A percentile compares a stretch with the other conserved stretches of the same genome.
Evolutionary conservation across 2,888 invertebrate genomes (phyloP).

Genomic region (Drosophila leonis): DNA sequence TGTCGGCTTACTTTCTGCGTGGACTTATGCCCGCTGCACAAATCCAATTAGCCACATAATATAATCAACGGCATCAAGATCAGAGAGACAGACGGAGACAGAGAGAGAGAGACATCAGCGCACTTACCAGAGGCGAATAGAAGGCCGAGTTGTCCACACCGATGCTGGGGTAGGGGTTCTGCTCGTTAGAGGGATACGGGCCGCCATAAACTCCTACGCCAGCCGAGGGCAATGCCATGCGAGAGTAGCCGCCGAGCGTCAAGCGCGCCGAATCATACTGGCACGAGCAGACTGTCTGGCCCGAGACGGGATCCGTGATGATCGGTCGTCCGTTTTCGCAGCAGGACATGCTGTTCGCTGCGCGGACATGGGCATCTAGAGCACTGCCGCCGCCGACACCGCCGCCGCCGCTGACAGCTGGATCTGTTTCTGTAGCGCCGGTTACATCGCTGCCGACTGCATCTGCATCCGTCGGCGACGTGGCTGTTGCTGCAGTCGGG

Average conservation of each 20-base stretch:
- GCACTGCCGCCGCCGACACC: constrained; percentile 37
- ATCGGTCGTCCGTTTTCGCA: constrained; percentile 96
- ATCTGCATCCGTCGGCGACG: constrained; percentile 58
- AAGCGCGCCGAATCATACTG: constrained; percentile 96
- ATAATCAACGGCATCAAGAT: constrained; percentile 13
- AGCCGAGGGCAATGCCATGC: constrained; percentile 89
- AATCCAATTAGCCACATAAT: constrained; percentile 71
- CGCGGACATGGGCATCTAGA: constrained; percentile 53
- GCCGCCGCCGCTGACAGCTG: constrained; percentile 16
- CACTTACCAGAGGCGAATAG: constrained; percentile 97
- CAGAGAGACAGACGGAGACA: background rate
- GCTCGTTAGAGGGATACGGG: constrained; percentile 95
- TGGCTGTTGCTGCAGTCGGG: constrained; percentile 43
- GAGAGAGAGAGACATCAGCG: background rate
- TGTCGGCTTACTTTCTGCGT: constrained; percentile 70
- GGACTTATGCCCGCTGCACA: constrained; percentile 67
- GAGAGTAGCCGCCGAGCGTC: constrained; percentile 92
- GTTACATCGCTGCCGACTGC: constrained; percentile 53
- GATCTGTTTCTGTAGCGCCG: constrained; percentile 62
- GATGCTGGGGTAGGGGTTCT: constrained; percentile 96
- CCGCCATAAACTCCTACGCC: constrained; percentile 93
- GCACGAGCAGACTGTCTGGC: constrained; percentile 97
- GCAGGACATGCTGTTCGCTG: constrained; percentile 87
- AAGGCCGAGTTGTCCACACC: constrained; percentile 97
- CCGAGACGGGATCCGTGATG: constrained; percentile 96